Percentiles rank a stretch among this genome's conserved stretches.
These are phyloP conservation scores for Philypnodon macrostomus DNA, from an alignment of 2,797 vertebrate genomes.

Conservation along the genomic window DNA sequence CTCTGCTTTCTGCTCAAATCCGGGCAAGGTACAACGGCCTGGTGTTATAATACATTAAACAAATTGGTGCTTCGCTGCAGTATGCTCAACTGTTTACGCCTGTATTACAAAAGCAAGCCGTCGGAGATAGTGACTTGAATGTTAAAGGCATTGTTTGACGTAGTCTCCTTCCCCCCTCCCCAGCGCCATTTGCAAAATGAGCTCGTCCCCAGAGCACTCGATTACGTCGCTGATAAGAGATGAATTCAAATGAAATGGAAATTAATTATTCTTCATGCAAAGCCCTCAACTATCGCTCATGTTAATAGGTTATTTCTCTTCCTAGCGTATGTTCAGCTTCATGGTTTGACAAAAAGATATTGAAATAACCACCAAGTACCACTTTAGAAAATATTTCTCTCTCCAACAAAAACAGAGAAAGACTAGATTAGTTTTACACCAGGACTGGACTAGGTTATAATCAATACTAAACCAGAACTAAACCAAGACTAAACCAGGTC, in stretches of 20 bases:
- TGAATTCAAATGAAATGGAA: slow-evolving; percentile 30
- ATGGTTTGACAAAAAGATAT: background rate
- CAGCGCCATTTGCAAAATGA: slow-evolving; percentile 28
- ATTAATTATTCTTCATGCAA: slow-evolving; percentile 30
- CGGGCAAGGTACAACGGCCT: slow-evolving; percentile 25
- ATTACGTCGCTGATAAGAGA: slow-evolving; percentile 35
- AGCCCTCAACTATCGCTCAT: slow-evolving; percentile 14
- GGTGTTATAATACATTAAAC: slow-evolving; percentile 26
- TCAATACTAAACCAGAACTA: too few species aligned
- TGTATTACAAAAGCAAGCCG: slow-evolving; percentile 31
- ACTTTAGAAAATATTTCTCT: too few species aligned
- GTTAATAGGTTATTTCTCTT: slow-evolving; percentile 18
- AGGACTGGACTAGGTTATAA: too few species aligned
- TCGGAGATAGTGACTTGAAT: slow-evolving; percentile 38
- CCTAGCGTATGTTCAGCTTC: background rate
- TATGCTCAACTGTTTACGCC: slow-evolving; percentile 31
- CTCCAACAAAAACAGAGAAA: too few species aligned
- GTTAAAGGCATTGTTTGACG: slow-evolving; percentile 24
- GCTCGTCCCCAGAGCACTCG: slow-evolving; percentile 8
- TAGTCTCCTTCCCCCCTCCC: background rate
- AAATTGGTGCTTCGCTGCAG: slow-evolving; percentile 40
- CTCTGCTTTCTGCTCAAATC: slow-evolving; percentile 7
- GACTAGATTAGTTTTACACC: too few species aligned
- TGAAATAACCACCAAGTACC: too few species aligned
- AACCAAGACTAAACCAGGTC: too few species aligned